Base-by-base conservation (phyloP, 2,113 vertebrate species). In the Semicossyphus pulcher region DNA sequence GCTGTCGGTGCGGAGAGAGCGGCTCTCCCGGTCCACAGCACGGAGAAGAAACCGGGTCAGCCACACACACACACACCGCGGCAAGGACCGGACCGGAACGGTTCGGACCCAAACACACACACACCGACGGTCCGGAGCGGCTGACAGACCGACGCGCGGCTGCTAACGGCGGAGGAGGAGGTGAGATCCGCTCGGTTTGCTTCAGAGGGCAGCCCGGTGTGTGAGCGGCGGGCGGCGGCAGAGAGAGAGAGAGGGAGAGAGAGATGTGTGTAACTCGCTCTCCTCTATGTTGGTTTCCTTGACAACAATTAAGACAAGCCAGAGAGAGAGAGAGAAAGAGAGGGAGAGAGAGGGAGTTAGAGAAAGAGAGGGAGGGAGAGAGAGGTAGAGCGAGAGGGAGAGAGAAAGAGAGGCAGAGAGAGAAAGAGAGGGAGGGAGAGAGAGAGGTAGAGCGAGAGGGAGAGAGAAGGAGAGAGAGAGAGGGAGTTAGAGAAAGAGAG, bases 11-110 rank as follows among this genome's bases (percentile, higher is more conserved):
- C 86, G 84, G 89, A 87, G 90, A 89, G 89, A 81, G 86, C 79
- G 71, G 80, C 81, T 83, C 91, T 87, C 92, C 91, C 90, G 91
- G 83, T 85, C 86, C 88, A 88, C 88, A 76, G 83, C 80, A 86
- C 88, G 86, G 72, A 78, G 85, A 87, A 68, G 47, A 48, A 78
- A 73, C 63, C 72, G 64, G 63, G 47, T 58, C 86, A 64, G 42
- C 7, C 20, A 9, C 54, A 26, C 70, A 15, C 74, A 9, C 72
- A 16, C 62, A 1, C 52, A 12, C 41, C 36, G 20, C 36, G 1
- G 23, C 34, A 23, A 64, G 49, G 36, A 5, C 16, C 53, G 56
- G 42, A 44, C 34, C 60, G 54, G 57, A 39, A 49, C 44, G 70
- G 49, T 20, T 54, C 59, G 15, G 61, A 51, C 34, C 34, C 32